Percentiles rank a stretch among this genome's conserved stretches.
Conservation (phyloP, 2,797 vertebrate genomes). For the Neosalanx taihuensis region DNA sequence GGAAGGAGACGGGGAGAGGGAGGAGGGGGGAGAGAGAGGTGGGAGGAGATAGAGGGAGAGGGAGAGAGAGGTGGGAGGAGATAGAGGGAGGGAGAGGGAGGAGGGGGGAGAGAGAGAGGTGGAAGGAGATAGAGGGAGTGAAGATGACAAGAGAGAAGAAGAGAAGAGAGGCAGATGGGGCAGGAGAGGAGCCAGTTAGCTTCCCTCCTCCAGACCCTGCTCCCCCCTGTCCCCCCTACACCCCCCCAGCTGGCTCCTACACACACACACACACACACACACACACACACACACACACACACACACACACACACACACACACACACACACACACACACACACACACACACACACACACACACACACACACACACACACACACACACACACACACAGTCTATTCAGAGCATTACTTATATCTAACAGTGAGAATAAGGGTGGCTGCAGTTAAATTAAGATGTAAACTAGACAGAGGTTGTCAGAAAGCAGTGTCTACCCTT, state of each 20-base stretch:
- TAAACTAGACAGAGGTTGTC: neutral
- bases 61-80: constrained; percentile 1
- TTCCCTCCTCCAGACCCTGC: neutral
- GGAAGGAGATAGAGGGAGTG: neutral
- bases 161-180: neutral
- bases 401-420: too few relatives aligned
- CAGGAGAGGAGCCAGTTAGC: neutral
- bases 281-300: neutral
- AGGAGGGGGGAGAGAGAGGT: neutral
- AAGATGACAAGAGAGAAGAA: neutral
- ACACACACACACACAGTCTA: too few relatives aligned
- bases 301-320: too few relatives aligned
- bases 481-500: neutral
- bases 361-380: too few relatives aligned
- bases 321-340: too few relatives aligned
- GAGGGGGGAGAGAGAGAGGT: constrained; percentile 12
- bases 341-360: too few relatives aligned
- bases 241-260: neutral
- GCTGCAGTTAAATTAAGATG: neutral
- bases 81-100: neutral
- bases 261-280: neutral
- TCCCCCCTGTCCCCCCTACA: too few relatives aligned
- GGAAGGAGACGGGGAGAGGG: constrained; percentile 7
- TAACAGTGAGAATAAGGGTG: too few relatives aligned
- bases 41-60: constrained; percentile 8